Percentiles rank a stretch among this genome's conserved stretches.
These are phyloP conservation scores for Syngnathoides biaculeatus DNA, from an alignment of 2,113 vertebrate genomes.

Conservation along the genomic window DNA sequence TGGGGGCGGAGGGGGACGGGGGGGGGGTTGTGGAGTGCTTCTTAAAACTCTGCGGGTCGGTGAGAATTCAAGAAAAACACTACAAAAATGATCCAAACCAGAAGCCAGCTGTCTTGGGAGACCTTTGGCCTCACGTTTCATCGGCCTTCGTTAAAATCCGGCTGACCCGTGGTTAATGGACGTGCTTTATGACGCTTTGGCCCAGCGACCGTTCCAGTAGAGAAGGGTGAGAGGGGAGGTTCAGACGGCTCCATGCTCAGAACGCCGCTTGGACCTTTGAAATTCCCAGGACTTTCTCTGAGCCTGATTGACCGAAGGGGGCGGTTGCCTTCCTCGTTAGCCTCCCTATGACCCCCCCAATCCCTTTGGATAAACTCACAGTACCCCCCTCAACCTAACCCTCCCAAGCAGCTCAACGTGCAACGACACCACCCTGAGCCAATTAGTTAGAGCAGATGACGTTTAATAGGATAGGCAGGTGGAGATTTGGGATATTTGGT, in stretches of 20 bases:
- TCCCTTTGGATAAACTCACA: slow-evolving; percentile 27
- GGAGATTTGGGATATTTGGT: neutral
- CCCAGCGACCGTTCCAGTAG: slow-evolving; percentile 23
- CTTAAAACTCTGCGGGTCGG: neutral
- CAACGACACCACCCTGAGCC: slow-evolving; percentile 11
- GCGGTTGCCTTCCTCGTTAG: slow-evolving; percentile 31
- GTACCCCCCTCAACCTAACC: slow-evolving; percentile 4
- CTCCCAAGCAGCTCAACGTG: slow-evolving; percentile 8
- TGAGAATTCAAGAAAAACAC: slow-evolving; percentile 5
- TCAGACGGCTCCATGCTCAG: slow-evolving; percentile 40
- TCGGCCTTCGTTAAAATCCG: slow-evolving; percentile 52
- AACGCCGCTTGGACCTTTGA: slow-evolving; percentile 37
- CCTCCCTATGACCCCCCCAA: slow-evolving; percentile 50
- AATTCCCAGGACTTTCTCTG: slow-evolving; percentile 32
- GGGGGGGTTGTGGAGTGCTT: neutral
- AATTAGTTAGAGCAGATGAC: slow-evolving; percentile 26
- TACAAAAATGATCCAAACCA: slow-evolving; percentile 42
- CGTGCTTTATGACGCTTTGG: slow-evolving; percentile 42
- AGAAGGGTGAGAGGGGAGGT: slow-evolving; percentile 24
- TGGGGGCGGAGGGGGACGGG: too few species aligned
- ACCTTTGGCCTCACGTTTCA: slow-evolving; percentile 25
- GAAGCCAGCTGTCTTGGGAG: slow-evolving; percentile 47
- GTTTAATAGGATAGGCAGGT: slow-evolving; percentile 46
- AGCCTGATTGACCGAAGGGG: slow-evolving; percentile 29
- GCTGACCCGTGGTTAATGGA: slow-evolving; percentile 20